Conservation (phyloP, 1,140 invertebrate species). For the Drosophila repleta region DNA sequence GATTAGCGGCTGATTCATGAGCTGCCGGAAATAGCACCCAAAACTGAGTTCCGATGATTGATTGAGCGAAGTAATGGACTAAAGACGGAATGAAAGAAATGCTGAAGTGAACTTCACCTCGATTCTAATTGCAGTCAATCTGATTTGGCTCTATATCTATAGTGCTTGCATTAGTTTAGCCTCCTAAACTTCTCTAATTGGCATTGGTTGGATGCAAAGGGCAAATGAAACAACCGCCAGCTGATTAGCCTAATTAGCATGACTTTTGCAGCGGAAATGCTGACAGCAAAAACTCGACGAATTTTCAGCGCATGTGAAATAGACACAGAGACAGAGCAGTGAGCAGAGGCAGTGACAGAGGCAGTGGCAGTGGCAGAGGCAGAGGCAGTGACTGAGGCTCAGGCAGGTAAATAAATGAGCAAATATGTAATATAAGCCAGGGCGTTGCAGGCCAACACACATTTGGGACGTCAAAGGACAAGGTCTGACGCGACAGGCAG, state of each 20-base stretch:
- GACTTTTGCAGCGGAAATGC: background rate
- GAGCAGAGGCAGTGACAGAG: no score
- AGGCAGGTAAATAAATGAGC: background rate
- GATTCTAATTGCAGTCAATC: background rate
- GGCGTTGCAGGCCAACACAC: no score
- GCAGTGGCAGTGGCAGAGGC: no score
- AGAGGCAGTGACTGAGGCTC: no score
- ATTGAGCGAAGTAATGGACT: background rate
- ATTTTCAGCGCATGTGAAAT: background rate
- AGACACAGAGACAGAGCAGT: background rate
- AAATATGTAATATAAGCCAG: conserved; percentile 42
- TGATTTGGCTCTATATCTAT: background rate
- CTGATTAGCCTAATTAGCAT: conserved; percentile 67
- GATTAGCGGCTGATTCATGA: conserved; percentile 19
- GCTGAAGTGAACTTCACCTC: no score
- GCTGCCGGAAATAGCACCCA: background rate
- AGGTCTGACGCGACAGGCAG: conserved; percentile 3
- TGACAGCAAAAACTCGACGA: conserved; percentile 16
- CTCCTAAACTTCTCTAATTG: conserved; percentile 17
- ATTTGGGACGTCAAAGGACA: conserved; percentile 28
- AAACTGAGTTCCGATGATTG: background rate
- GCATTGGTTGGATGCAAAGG: background rate
- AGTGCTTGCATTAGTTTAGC: conserved; percentile 13
- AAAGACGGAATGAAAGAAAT: no score
- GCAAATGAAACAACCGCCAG: conserved; percentile 21